Evolutionary conservation across 2,113 vertebrate genomes (phyloP).

Genomic region (Semnornis frantzii): DNA sequence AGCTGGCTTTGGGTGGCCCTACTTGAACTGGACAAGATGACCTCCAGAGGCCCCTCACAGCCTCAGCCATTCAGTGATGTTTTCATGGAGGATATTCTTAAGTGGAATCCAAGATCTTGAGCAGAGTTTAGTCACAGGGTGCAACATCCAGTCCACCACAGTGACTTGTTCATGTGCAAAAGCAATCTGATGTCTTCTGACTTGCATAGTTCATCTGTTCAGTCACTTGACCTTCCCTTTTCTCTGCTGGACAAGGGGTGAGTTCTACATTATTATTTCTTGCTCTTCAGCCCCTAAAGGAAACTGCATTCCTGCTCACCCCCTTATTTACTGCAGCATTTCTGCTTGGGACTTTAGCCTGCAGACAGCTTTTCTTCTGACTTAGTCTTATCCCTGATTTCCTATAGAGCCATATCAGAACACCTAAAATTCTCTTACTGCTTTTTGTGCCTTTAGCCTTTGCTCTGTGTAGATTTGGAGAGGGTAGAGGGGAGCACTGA

Average conservation of each 20-base stretch:
- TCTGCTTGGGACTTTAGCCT: background rate
- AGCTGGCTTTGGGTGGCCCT: background rate
- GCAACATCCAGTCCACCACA: background rate
- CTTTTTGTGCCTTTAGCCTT: background rate
- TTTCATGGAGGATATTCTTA: background rate
- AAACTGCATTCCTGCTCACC: background rate
- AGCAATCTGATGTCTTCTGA: background rate
- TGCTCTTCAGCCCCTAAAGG: background rate
- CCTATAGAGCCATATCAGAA: background rate
- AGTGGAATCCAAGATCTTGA: background rate
- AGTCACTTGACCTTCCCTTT: background rate
- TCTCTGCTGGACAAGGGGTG: background rate
- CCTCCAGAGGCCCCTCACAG: background rate
- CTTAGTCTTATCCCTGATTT: background rate
- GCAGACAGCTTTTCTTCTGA: background rate
- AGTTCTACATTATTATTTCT: background rate
- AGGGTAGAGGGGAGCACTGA: too few species aligned
- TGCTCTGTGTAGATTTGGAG: background rate
- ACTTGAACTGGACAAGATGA: background rate
- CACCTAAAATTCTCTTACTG: background rate
- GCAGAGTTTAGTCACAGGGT: background rate
- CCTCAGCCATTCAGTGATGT: background rate
- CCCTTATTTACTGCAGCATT: background rate
- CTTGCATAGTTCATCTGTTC: background rate
- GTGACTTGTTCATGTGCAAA: background rate